Evolutionary conservation across 2,797 vertebrate genomes (phyloP).

Genomic region (Dryobates pubescens): DNA sequence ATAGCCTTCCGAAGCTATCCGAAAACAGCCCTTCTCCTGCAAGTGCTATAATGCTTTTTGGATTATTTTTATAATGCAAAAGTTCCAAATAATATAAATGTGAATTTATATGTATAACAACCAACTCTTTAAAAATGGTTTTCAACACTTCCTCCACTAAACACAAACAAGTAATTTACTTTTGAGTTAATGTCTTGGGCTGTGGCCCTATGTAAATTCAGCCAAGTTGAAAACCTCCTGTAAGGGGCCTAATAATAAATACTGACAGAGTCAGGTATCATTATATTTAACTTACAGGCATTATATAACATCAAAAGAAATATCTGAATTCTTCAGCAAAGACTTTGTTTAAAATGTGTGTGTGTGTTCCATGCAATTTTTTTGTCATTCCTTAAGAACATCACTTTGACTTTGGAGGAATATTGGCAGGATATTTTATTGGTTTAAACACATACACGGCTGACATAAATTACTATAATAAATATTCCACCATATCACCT

Average conservation of each 20-base stretch:
- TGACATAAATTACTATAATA: constrained; percentile 32
- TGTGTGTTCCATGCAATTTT: not conserved
- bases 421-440: constrained; percentile 32
- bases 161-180: not conserved
- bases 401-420: not conserved
- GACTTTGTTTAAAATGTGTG: not conserved
- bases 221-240: not conserved
- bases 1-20: too few relatives aligned
- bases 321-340: not conserved
- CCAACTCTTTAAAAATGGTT: not conserved
- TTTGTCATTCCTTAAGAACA: not conserved
- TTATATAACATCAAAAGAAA: constrained; percentile 33
- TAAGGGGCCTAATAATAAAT: not conserved
- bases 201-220: not conserved
- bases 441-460: too few relatives aligned
- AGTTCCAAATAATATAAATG: not conserved
- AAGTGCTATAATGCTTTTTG: not conserved
- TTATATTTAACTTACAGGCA: not conserved
- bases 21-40: too few relatives aligned
- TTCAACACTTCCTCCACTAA: not conserved
- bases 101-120: not conserved
- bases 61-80: not conserved
- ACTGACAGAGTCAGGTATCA: not conserved
- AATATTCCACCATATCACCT: not conserved
- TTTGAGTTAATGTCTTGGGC: not conserved